These are phyloP conservation scores for Papilio protenor DNA, from an alignment of 2,888 invertebrate species.

Conservation along the genomic window DNA sequence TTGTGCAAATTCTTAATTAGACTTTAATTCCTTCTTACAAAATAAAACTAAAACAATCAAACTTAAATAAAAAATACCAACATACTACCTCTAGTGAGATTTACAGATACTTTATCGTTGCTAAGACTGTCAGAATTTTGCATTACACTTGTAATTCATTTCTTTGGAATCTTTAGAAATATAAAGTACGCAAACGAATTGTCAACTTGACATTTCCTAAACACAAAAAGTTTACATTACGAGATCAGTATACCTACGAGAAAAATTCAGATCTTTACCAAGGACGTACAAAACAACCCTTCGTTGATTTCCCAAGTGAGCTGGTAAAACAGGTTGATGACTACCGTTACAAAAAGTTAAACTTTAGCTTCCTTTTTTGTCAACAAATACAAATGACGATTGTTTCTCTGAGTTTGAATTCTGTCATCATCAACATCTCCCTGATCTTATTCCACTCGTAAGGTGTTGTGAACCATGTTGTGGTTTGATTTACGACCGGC, in stretches of 20 bases:
- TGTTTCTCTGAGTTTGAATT: not conserved
- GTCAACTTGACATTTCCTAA: not conserved
- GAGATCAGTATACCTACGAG: not conserved
- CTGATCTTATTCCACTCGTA: too few species aligned
- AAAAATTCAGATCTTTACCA: slow-evolving; percentile 25
- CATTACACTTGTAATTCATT: not conserved
- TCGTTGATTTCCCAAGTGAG: slow-evolving; percentile 41
- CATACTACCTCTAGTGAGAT: too few species aligned
- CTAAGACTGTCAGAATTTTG: too few species aligned
- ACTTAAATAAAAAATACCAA: too few species aligned
- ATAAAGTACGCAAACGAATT: too few species aligned
- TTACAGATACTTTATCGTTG: too few species aligned
- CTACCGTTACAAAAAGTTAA: not conserved
- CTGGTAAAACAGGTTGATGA: slow-evolving; percentile 31
- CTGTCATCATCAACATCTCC: not conserved
- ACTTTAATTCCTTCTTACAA: too few species aligned
- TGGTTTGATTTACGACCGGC: too few species aligned
- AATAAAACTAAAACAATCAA: too few species aligned
- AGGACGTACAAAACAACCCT: slow-evolving; percentile 16
- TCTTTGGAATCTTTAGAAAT: not conserved
- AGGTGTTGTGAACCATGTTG: too few species aligned
- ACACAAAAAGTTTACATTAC: not conserved
- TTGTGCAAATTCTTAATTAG: too few species aligned
- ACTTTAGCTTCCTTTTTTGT: slow-evolving; percentile 3
- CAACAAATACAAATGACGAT: slow-evolving; percentile 1